A percentile compares a stretch with the other conserved stretches of the same genome.
These are phyloP conservation scores for Leptoteleia sp. DNA, from an alignment of 1,140 invertebrate genomes.

Conservation along the genomic window DNA sequence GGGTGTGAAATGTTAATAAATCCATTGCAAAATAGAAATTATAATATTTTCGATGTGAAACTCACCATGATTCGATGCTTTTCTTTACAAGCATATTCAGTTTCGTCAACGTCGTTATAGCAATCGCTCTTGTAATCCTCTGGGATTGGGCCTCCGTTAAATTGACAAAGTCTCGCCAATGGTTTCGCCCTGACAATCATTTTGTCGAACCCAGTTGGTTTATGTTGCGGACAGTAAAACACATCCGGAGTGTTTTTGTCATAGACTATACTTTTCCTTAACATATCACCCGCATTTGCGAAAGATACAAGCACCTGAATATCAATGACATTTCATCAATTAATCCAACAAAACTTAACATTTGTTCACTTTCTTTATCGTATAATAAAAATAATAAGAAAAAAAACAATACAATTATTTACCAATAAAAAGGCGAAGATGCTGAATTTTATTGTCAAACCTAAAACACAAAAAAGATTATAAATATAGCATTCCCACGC, in stretches of 20 bases:
- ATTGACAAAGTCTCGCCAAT: slow-evolving; percentile 88
- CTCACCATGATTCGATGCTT: slow-evolving; percentile 90
- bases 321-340: too few relatives aligned
- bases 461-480: slow-evolving; percentile 8
- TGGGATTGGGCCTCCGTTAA: slow-evolving; percentile 86
- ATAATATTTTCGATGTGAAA: slow-evolving; percentile 1
- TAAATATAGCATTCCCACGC: too few relatives aligned
- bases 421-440: slow-evolving; percentile 9
- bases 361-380: too few relatives aligned
- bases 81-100: slow-evolving; percentile 90
- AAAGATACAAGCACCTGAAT: slow-evolving; percentile 64
- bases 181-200: slow-evolving; percentile 86
- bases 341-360: too few relatives aligned
- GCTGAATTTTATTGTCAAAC: background rate
- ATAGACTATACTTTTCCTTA: slow-evolving; percentile 90
- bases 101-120: slow-evolving; percentile 91
- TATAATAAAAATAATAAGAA: too few relatives aligned
- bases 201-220: slow-evolving; percentile 87
- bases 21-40: too few relatives aligned
- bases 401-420: too few relatives aligned
- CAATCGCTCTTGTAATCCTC: slow-evolving; percentile 90
- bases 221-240: slow-evolving; percentile 91
- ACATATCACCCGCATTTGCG: slow-evolving; percentile 85
- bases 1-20: too few relatives aligned
- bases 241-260: slow-evolving; percentile 91